Evolutionary conservation across 2,888 invertebrate species (phyloP).

Genomic region (Ophion ellenae): DNA sequence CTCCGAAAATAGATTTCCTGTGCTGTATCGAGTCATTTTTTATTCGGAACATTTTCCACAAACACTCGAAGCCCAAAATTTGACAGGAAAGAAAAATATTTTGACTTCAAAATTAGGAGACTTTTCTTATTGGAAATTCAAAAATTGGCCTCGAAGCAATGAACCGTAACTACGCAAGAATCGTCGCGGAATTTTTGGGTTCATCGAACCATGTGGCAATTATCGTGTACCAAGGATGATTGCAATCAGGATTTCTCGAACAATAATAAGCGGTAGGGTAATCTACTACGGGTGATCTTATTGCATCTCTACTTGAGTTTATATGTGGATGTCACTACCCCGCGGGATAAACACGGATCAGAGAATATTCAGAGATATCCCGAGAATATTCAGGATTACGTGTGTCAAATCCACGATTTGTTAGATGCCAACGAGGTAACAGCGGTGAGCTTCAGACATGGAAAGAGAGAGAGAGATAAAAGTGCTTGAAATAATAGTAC

Average conservation of each 20-base stretch:
- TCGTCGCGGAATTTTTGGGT: too few species aligned
- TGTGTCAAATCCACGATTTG: conserved; percentile 72
- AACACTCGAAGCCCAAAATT: too few species aligned
- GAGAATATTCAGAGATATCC: conserved; percentile 37
- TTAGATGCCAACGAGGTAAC: conserved; percentile 56
- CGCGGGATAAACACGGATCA: not conserved
- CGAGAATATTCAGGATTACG: conserved; percentile 34
- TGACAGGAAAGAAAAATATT: too few species aligned
- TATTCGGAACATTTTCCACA: too few species aligned
- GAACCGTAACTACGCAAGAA: too few species aligned
- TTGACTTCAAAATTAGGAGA: too few species aligned
- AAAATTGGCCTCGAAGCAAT: too few species aligned
- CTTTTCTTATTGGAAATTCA: too few species aligned
- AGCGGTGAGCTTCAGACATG: conserved; percentile 36
- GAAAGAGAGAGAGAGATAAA: not conserved
- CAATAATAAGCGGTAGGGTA: not conserved
- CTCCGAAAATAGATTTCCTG: too few species aligned
- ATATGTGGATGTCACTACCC: not conserved
- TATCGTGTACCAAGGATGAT: conserved; percentile 28
- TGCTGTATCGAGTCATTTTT: too few species aligned
- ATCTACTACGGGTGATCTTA: conserved; percentile 19
- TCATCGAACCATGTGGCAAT: not conserved
- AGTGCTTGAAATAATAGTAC: conserved; percentile 20
- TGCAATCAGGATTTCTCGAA: conserved; percentile 36
- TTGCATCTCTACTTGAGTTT: conserved; percentile 29